These are phyloP conservation scores for Augochlorella aurata DNA, from an alignment of 2,888 invertebrate species.

Conservation along the genomic window DNA sequence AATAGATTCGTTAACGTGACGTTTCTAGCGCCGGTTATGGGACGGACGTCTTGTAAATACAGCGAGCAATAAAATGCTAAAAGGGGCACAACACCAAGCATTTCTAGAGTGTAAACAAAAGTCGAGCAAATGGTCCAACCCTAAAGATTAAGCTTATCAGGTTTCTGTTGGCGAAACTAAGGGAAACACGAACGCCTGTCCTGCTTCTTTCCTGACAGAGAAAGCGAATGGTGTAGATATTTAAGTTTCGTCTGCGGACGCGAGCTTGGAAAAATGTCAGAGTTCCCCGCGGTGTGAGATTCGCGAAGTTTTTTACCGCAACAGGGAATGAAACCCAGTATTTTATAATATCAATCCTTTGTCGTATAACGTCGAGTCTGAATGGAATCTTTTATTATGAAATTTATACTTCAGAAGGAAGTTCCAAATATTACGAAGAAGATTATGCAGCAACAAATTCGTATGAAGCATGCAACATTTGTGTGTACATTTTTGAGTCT, in stretches of 20 bases:
- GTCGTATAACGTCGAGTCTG: too few relatives aligned
- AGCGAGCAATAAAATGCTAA: neutral
- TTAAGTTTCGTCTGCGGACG: neutral
- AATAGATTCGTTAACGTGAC: conserved; percentile 1
- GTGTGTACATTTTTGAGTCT: neutral
- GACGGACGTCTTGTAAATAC: neutral
- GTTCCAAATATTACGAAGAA: too few relatives aligned
- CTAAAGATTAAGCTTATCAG: conserved; percentile 43
- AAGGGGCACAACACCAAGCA: neutral
- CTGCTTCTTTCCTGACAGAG: neutral
- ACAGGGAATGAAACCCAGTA: neutral
- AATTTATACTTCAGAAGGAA: too few relatives aligned
- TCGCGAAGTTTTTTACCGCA: neutral
- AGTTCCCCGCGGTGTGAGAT: neutral
- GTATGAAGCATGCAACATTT: neutral
- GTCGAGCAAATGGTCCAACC: conserved; percentile 19
- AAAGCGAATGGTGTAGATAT: neutral
- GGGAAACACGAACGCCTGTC: neutral
- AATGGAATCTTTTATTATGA: too few relatives aligned
- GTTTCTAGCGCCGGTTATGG: neutral
- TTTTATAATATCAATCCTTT: too few relatives aligned
- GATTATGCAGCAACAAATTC: too few relatives aligned
- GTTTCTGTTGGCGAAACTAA: conserved; percentile 24
- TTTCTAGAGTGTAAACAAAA: conserved; percentile 12
- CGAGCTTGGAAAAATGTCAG: neutral